These are phyloP conservation scores for Diplodus sargus DNA, from an alignment of 2,797 vertebrate species.

Conservation along the genomic window DNA sequence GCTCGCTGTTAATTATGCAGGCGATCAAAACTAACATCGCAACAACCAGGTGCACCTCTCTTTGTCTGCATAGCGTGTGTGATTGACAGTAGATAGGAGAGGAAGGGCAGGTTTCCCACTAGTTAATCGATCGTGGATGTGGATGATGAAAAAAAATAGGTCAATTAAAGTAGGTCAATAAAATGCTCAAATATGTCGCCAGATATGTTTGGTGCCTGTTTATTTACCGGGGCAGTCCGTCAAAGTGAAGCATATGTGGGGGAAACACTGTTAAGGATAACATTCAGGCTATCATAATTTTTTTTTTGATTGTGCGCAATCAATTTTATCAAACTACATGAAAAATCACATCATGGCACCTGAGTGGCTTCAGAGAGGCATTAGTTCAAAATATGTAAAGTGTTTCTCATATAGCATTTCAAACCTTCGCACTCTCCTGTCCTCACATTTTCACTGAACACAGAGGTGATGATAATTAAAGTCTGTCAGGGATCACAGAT, in stretches of 20 bases:
- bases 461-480: constrained; percentile 58
- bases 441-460: constrained; percentile 41
- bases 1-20: no score
- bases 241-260: no score
- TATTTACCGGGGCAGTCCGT: no score
- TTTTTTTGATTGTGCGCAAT: background rate
- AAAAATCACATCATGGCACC: constrained; percentile 31
- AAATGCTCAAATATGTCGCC: no score
- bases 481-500: constrained; percentile 50
- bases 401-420: constrained; percentile 34
- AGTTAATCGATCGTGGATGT: no score
- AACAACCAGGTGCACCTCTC: no score
- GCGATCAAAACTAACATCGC: no score
- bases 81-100: no score
- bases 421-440: constrained; percentile 32
- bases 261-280: background rate
- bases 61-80: no score
- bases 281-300: constrained; percentile 5
- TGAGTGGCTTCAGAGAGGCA: constrained; percentile 17
- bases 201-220: background rate
- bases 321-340: constrained; percentile 11
- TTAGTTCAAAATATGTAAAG: constrained; percentile 33
- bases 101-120: no score
- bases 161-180: no score
- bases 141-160: no score